Base-by-base conservation (phyloP, 2,888 invertebrate genomes). In the Patella caerulea region DNA sequence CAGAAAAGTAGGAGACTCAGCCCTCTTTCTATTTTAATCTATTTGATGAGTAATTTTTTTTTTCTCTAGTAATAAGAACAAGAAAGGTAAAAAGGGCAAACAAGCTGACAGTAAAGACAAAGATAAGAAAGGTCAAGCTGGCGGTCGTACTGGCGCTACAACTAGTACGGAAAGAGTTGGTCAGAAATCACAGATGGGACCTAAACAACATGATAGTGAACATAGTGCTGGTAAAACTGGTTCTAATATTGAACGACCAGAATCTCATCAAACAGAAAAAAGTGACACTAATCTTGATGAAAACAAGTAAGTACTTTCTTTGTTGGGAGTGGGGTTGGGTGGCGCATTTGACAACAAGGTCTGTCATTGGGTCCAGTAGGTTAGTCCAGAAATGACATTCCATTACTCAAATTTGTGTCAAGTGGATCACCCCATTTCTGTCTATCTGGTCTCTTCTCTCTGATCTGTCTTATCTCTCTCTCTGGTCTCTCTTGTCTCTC, bases 261-360 rank as follows among this genome's bases (percentile, higher is more conserved):
- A 91, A 76, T 91, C 91, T n/a, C 90, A 90, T 81, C 84, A 85
- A 72, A 91, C 90, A 7, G 90, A 90, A 78, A 89, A 87, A 78
- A 89, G 88, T 83, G 89, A 89, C 76, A 80, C 79, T n/a, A 77
- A 73, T 4, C 24, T 79, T 1, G 87, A 87, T 59, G 84, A 83
- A 52, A 85, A 82, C 56, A 86, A 85, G 86, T 86, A 79, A 80
- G 83, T 83, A 54, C 5, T 4, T 0, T 54, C 12, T 14, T 53
- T 24, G 55, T 29, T 72, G 29, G 29, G 29, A 54, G 24, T 0
- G n/a, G 19, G 24, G 45, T 9, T 7, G 45, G 0, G 45, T 9
- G 45, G 7, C 34, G 34, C 34, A 4, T 45, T 45, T 45, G 34
- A 45, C 5, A 5, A 45, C 34, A 45, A 45, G 7, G 34, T 45